Percentiles rank a stretch among this genome's conserved stretches.
Evolutionary conservation across 2,113 vertebrate species (phyloP).

Genomic region (Phalacrocorax carbo): DNA sequence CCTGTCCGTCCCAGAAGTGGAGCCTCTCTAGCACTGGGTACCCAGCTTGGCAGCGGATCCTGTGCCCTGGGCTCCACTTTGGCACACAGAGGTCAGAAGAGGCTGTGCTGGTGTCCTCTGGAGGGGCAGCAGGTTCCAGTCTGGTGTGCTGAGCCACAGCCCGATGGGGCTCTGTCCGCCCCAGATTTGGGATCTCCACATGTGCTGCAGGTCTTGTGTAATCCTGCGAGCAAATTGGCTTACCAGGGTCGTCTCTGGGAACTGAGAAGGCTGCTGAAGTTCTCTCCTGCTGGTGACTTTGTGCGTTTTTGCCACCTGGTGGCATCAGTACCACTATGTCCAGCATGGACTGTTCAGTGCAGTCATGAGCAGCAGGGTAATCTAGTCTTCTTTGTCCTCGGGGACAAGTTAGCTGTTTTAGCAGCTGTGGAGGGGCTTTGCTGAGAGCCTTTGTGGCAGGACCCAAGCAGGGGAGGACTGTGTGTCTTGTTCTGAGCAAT

Average conservation of each 20-base stretch:
- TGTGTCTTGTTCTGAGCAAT: neutral
- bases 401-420: neutral
- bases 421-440: neutral
- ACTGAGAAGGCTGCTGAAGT: neutral
- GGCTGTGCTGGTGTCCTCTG: neutral
- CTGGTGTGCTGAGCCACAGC: neutral
- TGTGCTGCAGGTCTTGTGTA: neutral
- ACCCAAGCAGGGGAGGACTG: neutral
- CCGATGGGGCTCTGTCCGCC: neutral
- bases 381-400: neutral
- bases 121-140: neutral
- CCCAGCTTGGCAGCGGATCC: neutral
- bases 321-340: neutral
- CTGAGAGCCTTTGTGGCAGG: neutral
- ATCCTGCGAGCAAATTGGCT: neutral
- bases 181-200: neutral
- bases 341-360: neutral
- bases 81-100: neutral
- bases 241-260: fast-evolving
- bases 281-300: neutral
- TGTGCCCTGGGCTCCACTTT: neutral
- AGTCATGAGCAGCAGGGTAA: neutral
- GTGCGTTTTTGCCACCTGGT: neutral
- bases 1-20: neutral
- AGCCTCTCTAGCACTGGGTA: neutral